Evolutionary conservation across 2,113 vertebrate genomes (phyloP), one percentile per base, ranked within the genome.

Genomic region (Platichthys flesus): DNA sequence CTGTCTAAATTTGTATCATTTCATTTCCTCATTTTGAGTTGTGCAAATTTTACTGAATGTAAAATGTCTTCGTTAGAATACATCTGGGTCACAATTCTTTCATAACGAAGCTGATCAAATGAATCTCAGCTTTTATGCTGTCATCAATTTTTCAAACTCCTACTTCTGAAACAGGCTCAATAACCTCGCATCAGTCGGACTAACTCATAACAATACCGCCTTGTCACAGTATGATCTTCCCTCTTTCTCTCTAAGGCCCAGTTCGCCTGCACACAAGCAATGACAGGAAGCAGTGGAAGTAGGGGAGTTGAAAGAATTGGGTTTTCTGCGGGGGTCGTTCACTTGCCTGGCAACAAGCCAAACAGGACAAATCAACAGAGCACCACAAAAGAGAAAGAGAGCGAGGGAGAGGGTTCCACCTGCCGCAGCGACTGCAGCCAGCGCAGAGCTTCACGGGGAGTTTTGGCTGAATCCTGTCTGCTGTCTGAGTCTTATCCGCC

Each of bases 221-320:
- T n/a, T 61, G 63, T 54, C 62, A 64, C 49, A 10, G 6, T 31
- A 20, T 14, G 62, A 51, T 49, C 45, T 16, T 28, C 12, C 37
- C 35, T 21, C 0, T 60, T 18, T 79, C 61, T 26, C 13, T 1
- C 3, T 12, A 10, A 49, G 57, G 26, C 67, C 54, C 23, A n/a
- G 58, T 66, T 28, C 62, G 52, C 56, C 61, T 37, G 51, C 51
- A 20, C 1, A 57, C 6, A 2, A 26, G 57, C 65, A 74, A 57
- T 57, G 75, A 75, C 86, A 83, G 85, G 77, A 89, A 85, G 71
- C 51, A 60, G 31, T 63, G 64, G 70, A 83, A 75, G 63, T n/a
- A 57, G 47, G n/a, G 28, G 59, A 81, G 51, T 26, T 64, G 35
- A 79, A 81, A 81, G 67, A 85, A 63, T 16, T 12, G 31, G 31